Conservation (phyloP, 2,888 invertebrate species). For the Cotesia congregata region DNA sequence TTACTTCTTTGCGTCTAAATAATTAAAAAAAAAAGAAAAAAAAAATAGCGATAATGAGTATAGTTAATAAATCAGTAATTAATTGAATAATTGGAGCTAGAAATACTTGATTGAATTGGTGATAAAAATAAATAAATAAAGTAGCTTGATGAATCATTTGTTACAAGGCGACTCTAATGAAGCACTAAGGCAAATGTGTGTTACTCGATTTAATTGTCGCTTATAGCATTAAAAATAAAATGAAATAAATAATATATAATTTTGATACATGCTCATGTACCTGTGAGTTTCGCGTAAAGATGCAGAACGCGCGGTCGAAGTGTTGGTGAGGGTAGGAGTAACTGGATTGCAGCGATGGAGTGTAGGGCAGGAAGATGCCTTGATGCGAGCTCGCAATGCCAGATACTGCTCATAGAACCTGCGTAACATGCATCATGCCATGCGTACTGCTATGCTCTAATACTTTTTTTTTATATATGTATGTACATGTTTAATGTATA, state of each 20-base stretch:
- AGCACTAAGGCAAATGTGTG: not conserved
- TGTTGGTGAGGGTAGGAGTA: constrained; percentile 69
- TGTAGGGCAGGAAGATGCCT: constrained; percentile 86
- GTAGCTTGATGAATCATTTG: constrained; percentile 6
- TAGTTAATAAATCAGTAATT: not conserved
- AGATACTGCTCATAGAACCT: constrained; percentile 92
- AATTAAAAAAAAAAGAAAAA: constrained; percentile 9
- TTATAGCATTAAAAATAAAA: constrained; percentile 26
- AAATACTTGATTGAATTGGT: not conserved
- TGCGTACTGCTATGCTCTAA: constrained; percentile 62
- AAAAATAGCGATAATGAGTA: not conserved
- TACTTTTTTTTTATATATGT: constrained; percentile 46
- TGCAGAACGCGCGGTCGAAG: constrained; percentile 74
- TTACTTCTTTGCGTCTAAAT: constrained; percentile 66
- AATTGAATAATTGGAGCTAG: not conserved
- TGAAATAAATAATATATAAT: constrained; percentile 49
- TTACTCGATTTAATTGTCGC: not conserved
- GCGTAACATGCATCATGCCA: constrained; percentile 71
- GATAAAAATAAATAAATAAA: constrained; percentile 28
- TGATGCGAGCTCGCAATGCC: constrained; percentile 90
- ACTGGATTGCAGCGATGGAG: constrained; percentile 72
- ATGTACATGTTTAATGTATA: constrained; percentile 42
- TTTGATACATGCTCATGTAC: constrained; percentile 60
- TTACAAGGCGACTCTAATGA: not conserved
- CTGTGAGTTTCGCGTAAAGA: constrained; percentile 74